Conservation (phyloP, 2,113 vertebrate species). For the Falcunculus frontatus region DNA sequence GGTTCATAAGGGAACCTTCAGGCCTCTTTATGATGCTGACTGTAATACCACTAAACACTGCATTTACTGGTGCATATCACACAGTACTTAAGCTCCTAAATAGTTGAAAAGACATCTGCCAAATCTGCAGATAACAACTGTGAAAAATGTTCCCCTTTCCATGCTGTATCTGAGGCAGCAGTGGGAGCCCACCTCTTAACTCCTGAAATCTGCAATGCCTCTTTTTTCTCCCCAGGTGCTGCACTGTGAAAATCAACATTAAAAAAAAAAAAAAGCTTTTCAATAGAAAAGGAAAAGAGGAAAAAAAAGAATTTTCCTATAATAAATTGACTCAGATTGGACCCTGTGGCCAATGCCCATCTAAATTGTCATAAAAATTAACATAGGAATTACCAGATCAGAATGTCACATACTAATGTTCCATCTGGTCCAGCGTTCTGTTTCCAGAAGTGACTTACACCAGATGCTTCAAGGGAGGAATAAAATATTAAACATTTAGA, state of each 20-base stretch:
- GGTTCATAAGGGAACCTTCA: not conserved
- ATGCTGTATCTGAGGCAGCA: not conserved
- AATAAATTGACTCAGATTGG: not conserved
- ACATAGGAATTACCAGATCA: slow-evolving; percentile 10
- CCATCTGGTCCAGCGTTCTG: not conserved
- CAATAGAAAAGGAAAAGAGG: not conserved
- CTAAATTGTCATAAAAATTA: slow-evolving; percentile 28
- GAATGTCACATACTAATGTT: not conserved
- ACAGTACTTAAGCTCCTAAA: not conserved
- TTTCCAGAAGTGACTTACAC: slow-evolving; percentile 28
- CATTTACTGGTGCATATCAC: not conserved
- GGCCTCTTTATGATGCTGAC: not conserved
- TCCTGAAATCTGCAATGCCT: not conserved
- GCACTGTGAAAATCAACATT: not conserved
- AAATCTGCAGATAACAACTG: not conserved
- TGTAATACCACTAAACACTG: not conserved
- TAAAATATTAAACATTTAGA: slow-evolving; percentile 30
- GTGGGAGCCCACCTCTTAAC: not conserved
- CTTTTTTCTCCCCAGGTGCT: not conserved
- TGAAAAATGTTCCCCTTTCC: not conserved
- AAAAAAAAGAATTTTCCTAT: not conserved
- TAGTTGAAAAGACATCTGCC: not conserved
- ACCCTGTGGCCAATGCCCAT: not conserved
- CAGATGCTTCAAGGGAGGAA: slow-evolving; percentile 34
- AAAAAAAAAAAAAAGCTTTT: not conserved